Conservation (phyloP, 2,113 vertebrate genomes). For the Cyprinus carpio region DNA sequence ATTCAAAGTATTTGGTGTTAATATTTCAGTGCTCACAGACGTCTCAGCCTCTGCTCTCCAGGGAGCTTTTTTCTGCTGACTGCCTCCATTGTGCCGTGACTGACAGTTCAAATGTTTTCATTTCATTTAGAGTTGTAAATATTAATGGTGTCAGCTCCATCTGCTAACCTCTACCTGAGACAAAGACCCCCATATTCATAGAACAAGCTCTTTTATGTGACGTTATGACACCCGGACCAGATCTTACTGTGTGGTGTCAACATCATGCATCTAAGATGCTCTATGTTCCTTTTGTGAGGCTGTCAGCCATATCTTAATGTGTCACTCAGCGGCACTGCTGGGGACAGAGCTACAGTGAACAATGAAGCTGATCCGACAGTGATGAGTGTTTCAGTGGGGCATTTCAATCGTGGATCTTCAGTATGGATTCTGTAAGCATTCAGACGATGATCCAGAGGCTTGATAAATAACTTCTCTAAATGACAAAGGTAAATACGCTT, state of each 20-base stretch:
- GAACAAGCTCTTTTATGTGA: constrained; percentile 49
- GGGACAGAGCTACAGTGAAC: constrained; percentile 39
- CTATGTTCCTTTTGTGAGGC: constrained; percentile 49
- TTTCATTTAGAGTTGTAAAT: constrained; percentile 60
- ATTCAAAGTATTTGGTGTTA: constrained; percentile 53
- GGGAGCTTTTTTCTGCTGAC: constrained; percentile 51
- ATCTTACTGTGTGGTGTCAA: constrained; percentile 56
- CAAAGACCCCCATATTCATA: constrained; percentile 48
- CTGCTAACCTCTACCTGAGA: constrained; percentile 57
- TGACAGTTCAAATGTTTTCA: constrained; percentile 56
- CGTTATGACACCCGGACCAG: constrained; percentile 46
- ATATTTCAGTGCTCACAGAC: constrained; percentile 53
- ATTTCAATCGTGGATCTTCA: not conserved
- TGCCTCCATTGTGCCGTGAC: constrained; percentile 58
- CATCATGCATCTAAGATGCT: constrained; percentile 50
- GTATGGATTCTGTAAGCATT: not conserved
- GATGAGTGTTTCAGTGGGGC: not conserved
- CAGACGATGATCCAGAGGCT: not conserved
- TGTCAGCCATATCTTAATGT: constrained; percentile 51
- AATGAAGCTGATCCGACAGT: constrained; percentile 40
- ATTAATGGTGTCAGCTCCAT: constrained; percentile 60
- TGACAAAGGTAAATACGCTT: not conserved
- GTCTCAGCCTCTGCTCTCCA: constrained; percentile 39
- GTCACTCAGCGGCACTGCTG: constrained; percentile 49
- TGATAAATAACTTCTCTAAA: not conserved